Evolutionary conservation across 2,888 invertebrate species (phyloP).

Genomic region (Herminia tarsipennalis): DNA sequence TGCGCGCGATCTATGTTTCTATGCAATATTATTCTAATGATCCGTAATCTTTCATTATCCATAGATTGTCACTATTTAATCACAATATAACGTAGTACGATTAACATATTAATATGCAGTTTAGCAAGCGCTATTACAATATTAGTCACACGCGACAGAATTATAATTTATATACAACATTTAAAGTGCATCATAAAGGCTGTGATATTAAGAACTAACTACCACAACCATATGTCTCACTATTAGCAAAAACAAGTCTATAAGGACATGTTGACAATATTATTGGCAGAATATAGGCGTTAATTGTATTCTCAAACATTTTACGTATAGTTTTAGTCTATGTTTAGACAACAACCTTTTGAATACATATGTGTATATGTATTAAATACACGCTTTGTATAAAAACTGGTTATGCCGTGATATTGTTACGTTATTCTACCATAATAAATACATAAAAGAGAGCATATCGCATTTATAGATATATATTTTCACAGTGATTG

Average conservation of each 20-base stretch:
- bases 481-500: slow-evolving; percentile 9
- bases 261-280: slow-evolving; percentile 37
- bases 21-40: no score
- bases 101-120: no score
- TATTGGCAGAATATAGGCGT: slow-evolving; percentile 25
- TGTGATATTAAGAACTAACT: slow-evolving; percentile 29
- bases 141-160: neutral
- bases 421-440: neutral
- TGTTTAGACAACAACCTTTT: slow-evolving; percentile 10
- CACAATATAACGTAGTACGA: no score
- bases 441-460: neutral
- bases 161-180: slow-evolving; percentile 12
- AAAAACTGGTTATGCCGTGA: neutral
- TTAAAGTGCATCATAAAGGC: slow-evolving; percentile 33
- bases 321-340: slow-evolving; percentile 6
- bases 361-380: slow-evolving; percentile 5
- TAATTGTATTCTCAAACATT: slow-evolving; percentile 18
- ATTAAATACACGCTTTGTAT: no score
- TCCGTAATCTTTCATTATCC: slow-evolving; percentile 15
- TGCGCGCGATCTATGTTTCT: no score
- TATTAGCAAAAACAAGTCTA: slow-evolving; percentile 30
- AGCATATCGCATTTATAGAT: neutral
- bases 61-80: slow-evolving; percentile 2
- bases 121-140: neutral
- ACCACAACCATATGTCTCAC: slow-evolving; percentile 29